Percentiles rank a stretch among this genome's conserved stretches.
These are phyloP conservation scores for Mormyrus iriodes DNA, from an alignment of 2,113 vertebrate species.

Conservation along the genomic window DNA sequence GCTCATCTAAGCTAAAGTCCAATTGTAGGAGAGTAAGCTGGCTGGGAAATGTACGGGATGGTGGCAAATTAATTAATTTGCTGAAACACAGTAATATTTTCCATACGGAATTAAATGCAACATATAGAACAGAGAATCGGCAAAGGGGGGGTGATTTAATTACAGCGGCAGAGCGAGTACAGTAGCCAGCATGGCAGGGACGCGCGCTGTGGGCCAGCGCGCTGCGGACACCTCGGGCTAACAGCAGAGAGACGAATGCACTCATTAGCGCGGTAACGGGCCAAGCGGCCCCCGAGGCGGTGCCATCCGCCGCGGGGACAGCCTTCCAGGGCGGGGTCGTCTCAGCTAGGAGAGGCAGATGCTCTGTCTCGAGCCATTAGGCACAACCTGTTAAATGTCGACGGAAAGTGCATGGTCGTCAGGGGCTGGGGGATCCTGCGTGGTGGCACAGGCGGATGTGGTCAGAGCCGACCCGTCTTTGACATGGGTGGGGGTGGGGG, in stretches of 20 bases:
- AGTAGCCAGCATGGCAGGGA: conserved; percentile 26
- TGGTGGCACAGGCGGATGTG: conserved; percentile 44
- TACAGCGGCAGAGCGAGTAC: conserved; percentile 25
- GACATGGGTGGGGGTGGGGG: background rate
- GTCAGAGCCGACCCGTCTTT: background rate
- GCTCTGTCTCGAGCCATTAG: conserved; percentile 65
- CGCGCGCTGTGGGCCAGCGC: conserved; percentile 32
- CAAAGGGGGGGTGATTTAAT: background rate
- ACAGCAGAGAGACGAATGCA: conserved; percentile 36
- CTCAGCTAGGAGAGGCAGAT: conserved; percentile 54
- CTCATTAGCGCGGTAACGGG: conserved; percentile 34
- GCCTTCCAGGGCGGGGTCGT: conserved; percentile 35
- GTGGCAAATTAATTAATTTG: background rate
- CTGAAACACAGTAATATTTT: background rate
- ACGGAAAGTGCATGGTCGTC: conserved; percentile 63
- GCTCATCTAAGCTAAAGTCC: conserved; percentile 1
- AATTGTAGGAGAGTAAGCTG: background rate
- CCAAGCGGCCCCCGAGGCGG: conserved; percentile 33
- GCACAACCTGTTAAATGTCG: conserved; percentile 65
- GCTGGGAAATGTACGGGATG: background rate
- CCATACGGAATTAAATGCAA: background rate
- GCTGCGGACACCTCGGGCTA: conserved; percentile 35
- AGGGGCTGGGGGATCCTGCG: conserved; percentile 55
- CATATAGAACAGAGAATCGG: background rate
- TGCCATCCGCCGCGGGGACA: conserved; percentile 34